A percentile compares a stretch with the other conserved stretches of the same genome.
phyloP scores from a whole-genome alignment of 2,888 invertebrate species.

The Hypena proboscidalis region DNA sequence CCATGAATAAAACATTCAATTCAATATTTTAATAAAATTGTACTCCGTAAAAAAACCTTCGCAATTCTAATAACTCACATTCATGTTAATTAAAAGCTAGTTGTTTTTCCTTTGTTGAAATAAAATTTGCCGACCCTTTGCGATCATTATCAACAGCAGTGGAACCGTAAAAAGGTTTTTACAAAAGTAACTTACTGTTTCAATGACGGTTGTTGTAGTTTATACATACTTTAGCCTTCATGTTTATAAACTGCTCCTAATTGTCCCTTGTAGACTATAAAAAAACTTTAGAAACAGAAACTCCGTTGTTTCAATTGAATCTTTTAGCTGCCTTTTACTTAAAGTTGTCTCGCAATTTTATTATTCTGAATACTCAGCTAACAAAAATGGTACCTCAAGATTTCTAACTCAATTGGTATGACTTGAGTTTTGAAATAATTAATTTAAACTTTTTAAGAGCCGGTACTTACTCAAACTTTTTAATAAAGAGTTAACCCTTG shows the following conservation, averaged over 20 bases:
- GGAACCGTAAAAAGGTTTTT: slow-evolving; percentile 15
- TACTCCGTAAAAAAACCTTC: too few species aligned
- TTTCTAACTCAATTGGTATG: neutral
- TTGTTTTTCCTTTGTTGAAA: neutral
- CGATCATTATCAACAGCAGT: slow-evolving; percentile 18
- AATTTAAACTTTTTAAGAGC: neutral
- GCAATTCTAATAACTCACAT: too few species aligned
- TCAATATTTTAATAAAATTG: too few species aligned
- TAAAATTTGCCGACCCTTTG: neutral
- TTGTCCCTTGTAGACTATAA: slow-evolving; percentile 11
- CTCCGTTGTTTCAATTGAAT: slow-evolving; percentile 1
- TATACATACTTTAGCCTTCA: slow-evolving; percentile 1
- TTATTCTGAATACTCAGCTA: too few species aligned
- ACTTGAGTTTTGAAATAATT: neutral
- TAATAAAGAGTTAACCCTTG: neutral
- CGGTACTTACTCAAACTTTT: too few species aligned
- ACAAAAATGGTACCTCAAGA: too few species aligned
- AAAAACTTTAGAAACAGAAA: slow-evolving; percentile 13
- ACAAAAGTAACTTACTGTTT: slow-evolving; percentile 14
- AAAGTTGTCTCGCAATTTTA: too few species aligned
- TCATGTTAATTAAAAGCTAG: neutral
- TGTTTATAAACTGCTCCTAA: slow-evolving; percentile 11
- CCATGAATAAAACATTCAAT: too few species aligned
- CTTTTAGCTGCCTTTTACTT: slow-evolving; percentile 6
- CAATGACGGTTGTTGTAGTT: too few species aligned